These are phyloP conservation scores for Candidula unifasciata DNA, from an alignment of 2,888 invertebrate genomes.

Conservation along the genomic window DNA sequence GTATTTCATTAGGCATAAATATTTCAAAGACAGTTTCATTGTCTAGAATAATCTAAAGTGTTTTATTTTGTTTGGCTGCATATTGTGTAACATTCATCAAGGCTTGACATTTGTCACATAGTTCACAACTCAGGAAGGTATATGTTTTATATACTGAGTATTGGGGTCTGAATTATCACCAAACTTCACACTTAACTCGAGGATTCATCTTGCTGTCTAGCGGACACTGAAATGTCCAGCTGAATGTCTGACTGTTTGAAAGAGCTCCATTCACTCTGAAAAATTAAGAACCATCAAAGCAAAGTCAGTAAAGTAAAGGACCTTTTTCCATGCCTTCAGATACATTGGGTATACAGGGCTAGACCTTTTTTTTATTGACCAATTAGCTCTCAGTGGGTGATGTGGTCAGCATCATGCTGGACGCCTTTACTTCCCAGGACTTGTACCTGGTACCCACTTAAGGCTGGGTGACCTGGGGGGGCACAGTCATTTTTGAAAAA, in stretches of 20 bases:
- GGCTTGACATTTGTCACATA: background rate
- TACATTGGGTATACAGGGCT: too few relatives aligned
- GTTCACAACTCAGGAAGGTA: too few relatives aligned
- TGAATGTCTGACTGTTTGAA: constrained; percentile 69
- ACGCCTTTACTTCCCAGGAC: too few relatives aligned
- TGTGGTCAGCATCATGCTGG: too few relatives aligned
- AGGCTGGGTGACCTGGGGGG: too few relatives aligned
- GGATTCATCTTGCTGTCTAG: constrained; percentile 65
- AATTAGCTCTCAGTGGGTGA: too few relatives aligned
- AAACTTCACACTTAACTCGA: constrained; percentile 67
- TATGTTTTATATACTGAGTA: background rate
- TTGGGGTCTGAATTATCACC: constrained; percentile 56
- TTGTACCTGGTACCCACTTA: too few relatives aligned
- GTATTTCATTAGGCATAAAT: too few relatives aligned
- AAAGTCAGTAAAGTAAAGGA: background rate
- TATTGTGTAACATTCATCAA: background rate
- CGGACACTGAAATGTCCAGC: constrained; percentile 68
- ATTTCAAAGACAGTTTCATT: too few relatives aligned
- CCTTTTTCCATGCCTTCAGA: too few relatives aligned
- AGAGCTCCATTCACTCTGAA: constrained; percentile 70
- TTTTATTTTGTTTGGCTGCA: background rate
- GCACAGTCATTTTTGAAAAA: too few relatives aligned
- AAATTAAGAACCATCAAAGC: constrained; percentile 28
- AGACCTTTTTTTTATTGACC: background rate
- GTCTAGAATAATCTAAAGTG: too few relatives aligned